Conservation (phyloP, 2,888 invertebrate species). For the Stenoptilia bipunctidactyla region DNA sequence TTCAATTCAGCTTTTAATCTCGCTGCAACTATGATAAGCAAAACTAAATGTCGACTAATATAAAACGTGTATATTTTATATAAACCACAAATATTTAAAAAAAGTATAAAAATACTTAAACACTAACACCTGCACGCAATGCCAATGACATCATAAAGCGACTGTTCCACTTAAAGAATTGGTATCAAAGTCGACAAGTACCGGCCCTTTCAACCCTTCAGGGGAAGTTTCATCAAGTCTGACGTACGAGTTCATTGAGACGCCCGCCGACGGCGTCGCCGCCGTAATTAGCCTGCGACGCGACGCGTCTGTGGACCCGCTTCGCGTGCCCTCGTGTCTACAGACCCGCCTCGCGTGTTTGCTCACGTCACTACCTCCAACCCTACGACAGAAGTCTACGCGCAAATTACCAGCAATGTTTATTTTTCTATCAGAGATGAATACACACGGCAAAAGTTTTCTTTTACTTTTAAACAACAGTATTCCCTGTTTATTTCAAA, state of each 20-base stretch:
- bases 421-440: not conserved
- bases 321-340: constrained; percentile 26
- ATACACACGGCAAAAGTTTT: not conserved
- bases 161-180: too few relatives aligned
- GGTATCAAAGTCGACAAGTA: too few relatives aligned
- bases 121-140: too few relatives aligned
- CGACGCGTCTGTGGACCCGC: constrained; percentile 21
- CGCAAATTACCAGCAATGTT: not conserved
- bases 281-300: constrained; percentile 29
- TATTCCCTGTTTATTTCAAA: too few relatives aligned
- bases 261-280: constrained; percentile 1
- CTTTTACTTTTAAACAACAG: too few relatives aligned
- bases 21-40: too few relatives aligned
- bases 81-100: too few relatives aligned
- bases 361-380: constrained; percentile 25
- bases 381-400: not conserved
- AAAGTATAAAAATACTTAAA: too few relatives aligned
- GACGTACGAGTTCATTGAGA: constrained; percentile 12
- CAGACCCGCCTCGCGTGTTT: constrained; percentile 25
- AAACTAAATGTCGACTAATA: too few relatives aligned
- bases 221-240: constrained; percentile 12
- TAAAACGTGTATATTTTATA: too few relatives aligned
- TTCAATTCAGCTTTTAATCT: too few relatives aligned
- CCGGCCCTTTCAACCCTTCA: constrained; percentile 4
- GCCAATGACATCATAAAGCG: too few relatives aligned